phyloP scores from a whole-genome alignment of 2,888 invertebrate genomes.

The Anoncus sp. region DNA sequence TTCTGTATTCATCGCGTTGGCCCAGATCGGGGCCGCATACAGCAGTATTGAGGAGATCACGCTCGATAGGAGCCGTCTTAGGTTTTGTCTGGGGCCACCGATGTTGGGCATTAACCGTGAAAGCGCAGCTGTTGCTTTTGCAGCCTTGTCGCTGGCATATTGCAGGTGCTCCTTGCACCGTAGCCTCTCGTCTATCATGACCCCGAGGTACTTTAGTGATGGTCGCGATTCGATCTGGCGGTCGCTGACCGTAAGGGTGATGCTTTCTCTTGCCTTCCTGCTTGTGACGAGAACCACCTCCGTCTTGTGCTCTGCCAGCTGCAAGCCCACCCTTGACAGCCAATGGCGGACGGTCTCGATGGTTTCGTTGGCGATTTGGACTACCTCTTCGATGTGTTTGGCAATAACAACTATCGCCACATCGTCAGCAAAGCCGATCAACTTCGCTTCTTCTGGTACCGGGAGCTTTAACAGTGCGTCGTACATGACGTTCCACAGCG shows the following conservation, averaged over 20 bases:
- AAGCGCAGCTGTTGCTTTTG: conserved; percentile 14
- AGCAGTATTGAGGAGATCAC: conserved; percentile 28
- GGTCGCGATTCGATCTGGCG: conserved; percentile 42
- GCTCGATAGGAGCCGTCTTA: conserved; percentile 19
- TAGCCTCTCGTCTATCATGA: conserved; percentile 56
- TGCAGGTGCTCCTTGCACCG: conserved; percentile 1
- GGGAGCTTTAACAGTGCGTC: conserved; percentile 31
- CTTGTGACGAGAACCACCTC: conserved; percentile 60
- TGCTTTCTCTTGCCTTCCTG: conserved; percentile 49
- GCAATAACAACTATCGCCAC: conserved; percentile 34
- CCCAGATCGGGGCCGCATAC: conserved; percentile 33
- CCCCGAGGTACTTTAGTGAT: conserved; percentile 60
- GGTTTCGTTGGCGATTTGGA: not conserved
- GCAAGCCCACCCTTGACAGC: conserved; percentile 41
- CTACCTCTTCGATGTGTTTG: conserved; percentile 19
- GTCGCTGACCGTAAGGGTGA: conserved; percentile 53
- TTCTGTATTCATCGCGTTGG: not conserved
- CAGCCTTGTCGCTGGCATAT: conserved; percentile 10
- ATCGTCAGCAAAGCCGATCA: conserved; percentile 52
- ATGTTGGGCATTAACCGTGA: conserved; percentile 40
- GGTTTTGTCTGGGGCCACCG: conserved; percentile 32
- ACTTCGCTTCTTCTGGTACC: conserved; percentile 35
- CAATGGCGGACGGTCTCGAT: conserved; percentile 14
- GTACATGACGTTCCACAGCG: conserved; percentile 55
- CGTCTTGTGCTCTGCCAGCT: conserved; percentile 63